Evolutionary conservation across 2,888 invertebrate genomes (phyloP), one percentile per base, ranked within the genome.

Genomic region (Gibbula magus): DNA sequence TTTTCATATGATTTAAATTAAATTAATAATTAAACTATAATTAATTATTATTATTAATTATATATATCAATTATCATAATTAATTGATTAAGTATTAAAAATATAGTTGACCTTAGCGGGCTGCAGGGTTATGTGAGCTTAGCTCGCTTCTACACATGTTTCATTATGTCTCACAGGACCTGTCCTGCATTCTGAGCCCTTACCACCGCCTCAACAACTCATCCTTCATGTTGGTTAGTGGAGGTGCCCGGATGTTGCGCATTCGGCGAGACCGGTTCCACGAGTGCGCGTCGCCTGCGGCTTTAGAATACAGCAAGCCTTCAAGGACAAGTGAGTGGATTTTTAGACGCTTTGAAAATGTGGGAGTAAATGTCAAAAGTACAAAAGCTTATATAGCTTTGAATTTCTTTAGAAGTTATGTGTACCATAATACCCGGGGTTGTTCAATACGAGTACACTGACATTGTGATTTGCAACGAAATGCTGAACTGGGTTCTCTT

Each of bases 161-260:
- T n/a, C n/a, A n/a, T n/a, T n/a, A n/a, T n/a, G n/a, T n/a, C n/a
- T n/a, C 81, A 10, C 70, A 89, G 89, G 89, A 88, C 77, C 77
- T 89, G 16, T 81, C 81, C 22, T 86, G 86, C 13, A 81, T 88
- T 35, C 25, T 86, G 52, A 70, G 78, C 52, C 29, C 61, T 67
- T 51, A 77, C 35, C 39, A 77, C 74, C 67, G 76, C 29, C 22
- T 51, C 54, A 20, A 54, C 3, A 66, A 77, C 78, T 82, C 82
- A 53, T 77, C 81, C 18, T 79, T 88, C 32, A 86, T 89, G 54
- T 77, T 90, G 10, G 90, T 89, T 7, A 89, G 89, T 77, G 77
- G 81, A 20, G 90, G 90, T 0, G 86, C 88, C 61, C 82, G 84
- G 29, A 78, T 90, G 13, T 75, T 90, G 66, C 70, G 88, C 16